phyloP scores from a whole-genome alignment of 2,797 vertebrate genomes.

The Mus spretus region DNA sequence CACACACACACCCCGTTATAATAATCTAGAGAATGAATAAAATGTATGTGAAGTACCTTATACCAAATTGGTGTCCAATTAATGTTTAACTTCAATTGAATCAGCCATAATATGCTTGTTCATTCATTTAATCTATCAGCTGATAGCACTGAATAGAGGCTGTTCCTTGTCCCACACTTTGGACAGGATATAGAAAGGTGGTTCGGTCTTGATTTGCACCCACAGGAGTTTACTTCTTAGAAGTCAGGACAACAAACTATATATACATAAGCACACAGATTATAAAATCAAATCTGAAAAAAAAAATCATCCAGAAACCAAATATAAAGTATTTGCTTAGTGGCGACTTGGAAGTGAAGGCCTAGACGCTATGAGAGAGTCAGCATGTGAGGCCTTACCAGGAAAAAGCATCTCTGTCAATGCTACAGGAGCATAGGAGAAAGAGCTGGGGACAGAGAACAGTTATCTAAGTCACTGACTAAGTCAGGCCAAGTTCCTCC shows the following conservation, averaged over 20 bases:
- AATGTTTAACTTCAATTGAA: constrained; percentile 43
- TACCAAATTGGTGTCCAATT: constrained; percentile 19
- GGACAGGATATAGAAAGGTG: not conserved
- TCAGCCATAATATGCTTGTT: not conserved
- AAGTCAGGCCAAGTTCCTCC: not conserved
- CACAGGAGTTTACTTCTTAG: not conserved
- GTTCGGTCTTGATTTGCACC: not conserved
- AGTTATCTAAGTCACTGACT: not conserved
- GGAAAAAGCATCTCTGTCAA: not conserved
- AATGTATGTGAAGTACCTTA: not conserved
- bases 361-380: not conserved
- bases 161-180: not conserved
- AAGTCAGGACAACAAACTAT: not conserved
- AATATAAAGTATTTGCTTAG: not conserved
- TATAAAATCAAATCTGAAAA: not conserved
- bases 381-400: no score
- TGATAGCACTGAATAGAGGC: not conserved
- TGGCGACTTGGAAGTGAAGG: not conserved
- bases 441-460: not conserved
- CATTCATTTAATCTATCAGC: constrained; percentile 54
- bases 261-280: not conserved
- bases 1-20: no score
- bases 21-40: not conserved
- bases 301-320: not conserved
- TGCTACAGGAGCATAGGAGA: not conserved